A percentile compares a stretch with the other conserved stretches of the same genome.
Conservation (phyloP, 2,888 invertebrate genomes). For the Hydrotaea diabolus region DNA sequence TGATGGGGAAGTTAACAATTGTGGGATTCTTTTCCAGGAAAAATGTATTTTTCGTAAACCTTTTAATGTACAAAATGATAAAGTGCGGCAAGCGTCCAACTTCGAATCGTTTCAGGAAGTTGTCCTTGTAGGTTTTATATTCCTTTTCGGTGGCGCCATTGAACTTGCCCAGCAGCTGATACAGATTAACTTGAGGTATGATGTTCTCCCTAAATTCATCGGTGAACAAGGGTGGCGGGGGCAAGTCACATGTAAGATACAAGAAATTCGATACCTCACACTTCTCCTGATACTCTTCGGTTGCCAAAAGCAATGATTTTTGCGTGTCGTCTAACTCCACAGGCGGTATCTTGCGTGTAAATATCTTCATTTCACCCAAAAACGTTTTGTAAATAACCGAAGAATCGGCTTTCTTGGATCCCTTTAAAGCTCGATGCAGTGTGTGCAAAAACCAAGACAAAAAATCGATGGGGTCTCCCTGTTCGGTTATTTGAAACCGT, state of each 20-base stretch:
- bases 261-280: slow-evolving; percentile 96
- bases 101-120: slow-evolving; percentile 97
- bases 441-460: slow-evolving; percentile 99
- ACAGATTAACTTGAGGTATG: slow-evolving; percentile 98
- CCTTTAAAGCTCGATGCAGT: slow-evolving; percentile 95
- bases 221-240: slow-evolving; percentile 97
- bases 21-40: slow-evolving; percentile 99
- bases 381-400: slow-evolving; percentile 98
- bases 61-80: slow-evolving; percentile 96
- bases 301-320: slow-evolving; percentile 88
- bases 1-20: slow-evolving; percentile 99
- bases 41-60: slow-evolving; percentile 99
- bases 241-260: slow-evolving; percentile 98
- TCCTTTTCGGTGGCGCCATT: slow-evolving; percentile 98
- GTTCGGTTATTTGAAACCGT: slow-evolving; percentile 98
- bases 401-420: slow-evolving; percentile 92
- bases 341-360: slow-evolving; percentile 95
- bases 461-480: slow-evolving; percentile 99
- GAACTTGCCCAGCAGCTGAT: slow-evolving; percentile 96
- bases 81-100: slow-evolving; percentile 96
- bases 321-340: slow-evolving; percentile 95
- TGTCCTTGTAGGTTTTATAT: slow-evolving; percentile 99
- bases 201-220: slow-evolving; percentile 99
- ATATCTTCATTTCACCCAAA: slow-evolving; percentile 93
- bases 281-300: slow-evolving; percentile 93